Conservation (phyloP, 2,888 invertebrate genomes). For the Amiota minor region DNA sequence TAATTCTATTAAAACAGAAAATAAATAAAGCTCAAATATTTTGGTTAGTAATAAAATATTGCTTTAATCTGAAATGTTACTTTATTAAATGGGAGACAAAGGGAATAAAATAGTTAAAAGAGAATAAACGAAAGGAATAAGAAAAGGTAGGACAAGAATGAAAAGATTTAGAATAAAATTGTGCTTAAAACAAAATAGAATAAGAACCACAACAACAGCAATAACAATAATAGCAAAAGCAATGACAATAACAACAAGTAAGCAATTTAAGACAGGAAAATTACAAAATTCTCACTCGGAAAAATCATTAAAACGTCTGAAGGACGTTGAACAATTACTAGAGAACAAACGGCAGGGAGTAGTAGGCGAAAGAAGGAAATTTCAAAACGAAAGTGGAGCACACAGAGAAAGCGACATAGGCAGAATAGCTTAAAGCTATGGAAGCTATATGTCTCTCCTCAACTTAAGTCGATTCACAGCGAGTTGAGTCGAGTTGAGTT, state of each 20-base stretch:
- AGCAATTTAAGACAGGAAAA: slow-evolving; percentile 58
- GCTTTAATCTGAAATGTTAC: slow-evolving; percentile 19
- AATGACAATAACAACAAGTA: slow-evolving; percentile 38
- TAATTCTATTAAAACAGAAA: not conserved
- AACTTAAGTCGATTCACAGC: not conserved
- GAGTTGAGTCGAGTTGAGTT: slow-evolving; percentile 3
- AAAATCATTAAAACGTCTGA: slow-evolving; percentile 62
- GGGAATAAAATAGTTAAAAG: slow-evolving; percentile 1
- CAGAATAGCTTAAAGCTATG: too few relatives aligned
- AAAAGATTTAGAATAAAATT: slow-evolving; percentile 10
- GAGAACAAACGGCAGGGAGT: not conserved
- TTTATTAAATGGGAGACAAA: slow-evolving; percentile 21
- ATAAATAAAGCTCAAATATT: not conserved
- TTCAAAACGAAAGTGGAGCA: slow-evolving; percentile 26
- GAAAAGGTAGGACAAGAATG: not conserved
- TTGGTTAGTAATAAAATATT: not conserved
- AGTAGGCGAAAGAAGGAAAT: slow-evolving; percentile 11
- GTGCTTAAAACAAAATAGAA: slow-evolving; percentile 14
- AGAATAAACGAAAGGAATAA: not conserved
- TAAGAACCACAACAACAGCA: not conserved
- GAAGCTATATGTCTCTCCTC: too few relatives aligned
- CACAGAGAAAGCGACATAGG: not conserved
- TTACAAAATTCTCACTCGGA: slow-evolving; percentile 56
- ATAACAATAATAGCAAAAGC: not conserved
- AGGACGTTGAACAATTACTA: slow-evolving; percentile 40